phyloP scores from a whole-genome alignment of 2,797 vertebrate species.

The Cossypha heuglini region DNA sequence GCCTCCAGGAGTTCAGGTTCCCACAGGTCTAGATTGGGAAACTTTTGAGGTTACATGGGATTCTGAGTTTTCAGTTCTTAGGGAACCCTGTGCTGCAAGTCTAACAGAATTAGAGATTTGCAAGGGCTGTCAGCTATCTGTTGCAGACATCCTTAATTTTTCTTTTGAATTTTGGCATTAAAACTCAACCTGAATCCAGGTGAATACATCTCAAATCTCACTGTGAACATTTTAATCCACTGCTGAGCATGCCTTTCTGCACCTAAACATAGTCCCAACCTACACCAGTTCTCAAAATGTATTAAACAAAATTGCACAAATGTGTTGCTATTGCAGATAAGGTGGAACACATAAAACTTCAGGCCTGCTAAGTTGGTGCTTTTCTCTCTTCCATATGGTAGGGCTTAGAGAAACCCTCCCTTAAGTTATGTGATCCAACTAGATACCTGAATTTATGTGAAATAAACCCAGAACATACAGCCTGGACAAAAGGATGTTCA shows the following conservation, averaged over 20 bases:
- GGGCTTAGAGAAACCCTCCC: neutral
- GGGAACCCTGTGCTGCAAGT: neutral
- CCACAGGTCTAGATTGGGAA: neutral
- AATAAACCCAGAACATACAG: neutral
- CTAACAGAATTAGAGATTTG: neutral
- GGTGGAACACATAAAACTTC: neutral
- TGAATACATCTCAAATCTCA: neutral
- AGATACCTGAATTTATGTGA: neutral
- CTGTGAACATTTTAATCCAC: neutral
- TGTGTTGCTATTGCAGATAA: neutral
- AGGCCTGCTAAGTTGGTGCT: neutral
- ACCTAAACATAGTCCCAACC: neutral
- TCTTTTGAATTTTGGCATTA: neutral
- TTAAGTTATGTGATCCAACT: neutral
- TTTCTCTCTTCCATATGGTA: neutral
- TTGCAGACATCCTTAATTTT: neutral
- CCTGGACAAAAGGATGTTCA: neutral
- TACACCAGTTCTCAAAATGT: neutral
- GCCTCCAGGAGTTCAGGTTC: neutral
- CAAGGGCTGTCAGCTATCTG: neutral
- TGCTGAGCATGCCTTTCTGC: neutral
- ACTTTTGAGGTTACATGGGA: rapidly evolving
- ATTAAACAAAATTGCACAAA: neutral
- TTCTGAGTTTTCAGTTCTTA: neutral
- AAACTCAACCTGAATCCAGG: neutral